Percentiles rank a stretch among this genome's conserved stretches.
Conservation (phyloP, 2,113 vertebrate genomes). For the Fulmarus glacialis region DNA sequence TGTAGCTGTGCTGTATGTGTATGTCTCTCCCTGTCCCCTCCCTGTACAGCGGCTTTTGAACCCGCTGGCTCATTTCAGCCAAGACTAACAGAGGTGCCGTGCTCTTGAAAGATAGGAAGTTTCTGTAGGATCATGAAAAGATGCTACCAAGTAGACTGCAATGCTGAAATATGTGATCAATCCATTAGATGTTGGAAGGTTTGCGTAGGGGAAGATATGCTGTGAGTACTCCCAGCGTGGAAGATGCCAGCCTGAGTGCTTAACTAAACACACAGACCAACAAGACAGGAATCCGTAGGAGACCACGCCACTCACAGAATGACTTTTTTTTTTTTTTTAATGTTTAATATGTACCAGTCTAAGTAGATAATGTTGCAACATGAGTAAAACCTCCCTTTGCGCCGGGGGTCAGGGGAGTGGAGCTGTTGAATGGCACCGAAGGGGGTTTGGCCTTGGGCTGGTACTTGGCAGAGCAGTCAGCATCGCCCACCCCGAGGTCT, state of each 20-base stretch:
- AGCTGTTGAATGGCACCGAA: neutral
- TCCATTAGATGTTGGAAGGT: neutral
- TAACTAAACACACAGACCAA: neutral
- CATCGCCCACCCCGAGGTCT: fast-evolving
- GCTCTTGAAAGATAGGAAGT: neutral
- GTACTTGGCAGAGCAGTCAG: neutral
- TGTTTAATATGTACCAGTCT: neutral
- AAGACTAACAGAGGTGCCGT: no score
- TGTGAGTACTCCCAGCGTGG: neutral
- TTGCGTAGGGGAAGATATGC: fast-evolving
- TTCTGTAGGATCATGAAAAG: neutral
- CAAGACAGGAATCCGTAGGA: neutral
- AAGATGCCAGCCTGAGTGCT: neutral
- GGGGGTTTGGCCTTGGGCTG: neutral
- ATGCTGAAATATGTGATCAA: neutral
- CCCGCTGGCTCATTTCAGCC: neutral
- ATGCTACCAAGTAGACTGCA: neutral
- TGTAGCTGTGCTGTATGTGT: neutral
- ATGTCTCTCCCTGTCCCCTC: neutral
- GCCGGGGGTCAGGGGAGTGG: neutral
- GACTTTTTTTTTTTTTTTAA: neutral
- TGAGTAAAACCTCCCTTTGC: neutral
- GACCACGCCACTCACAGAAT: neutral
- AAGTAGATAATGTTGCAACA: neutral
- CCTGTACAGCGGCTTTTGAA: neutral